Percentiles rank a stretch among this genome's conserved stretches.
phyloP scores from a whole-genome alignment of 2,113 vertebrate species.

The Thunnus maccoyii region DNA sequence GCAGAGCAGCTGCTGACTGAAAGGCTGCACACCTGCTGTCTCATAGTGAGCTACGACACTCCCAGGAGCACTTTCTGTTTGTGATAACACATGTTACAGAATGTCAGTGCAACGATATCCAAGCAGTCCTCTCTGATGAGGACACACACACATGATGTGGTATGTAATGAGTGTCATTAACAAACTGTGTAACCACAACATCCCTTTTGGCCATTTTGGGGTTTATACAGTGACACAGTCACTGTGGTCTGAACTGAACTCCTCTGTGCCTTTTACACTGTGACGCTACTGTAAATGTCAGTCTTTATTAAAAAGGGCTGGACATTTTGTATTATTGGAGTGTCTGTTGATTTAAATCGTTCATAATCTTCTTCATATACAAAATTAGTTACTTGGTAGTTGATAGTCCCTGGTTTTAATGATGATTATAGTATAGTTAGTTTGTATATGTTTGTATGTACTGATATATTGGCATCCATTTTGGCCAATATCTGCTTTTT shows the following conservation, averaged over 20 bases:
- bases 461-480: too few species aligned
- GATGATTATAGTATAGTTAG: too few species aligned
- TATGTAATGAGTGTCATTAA: background rate
- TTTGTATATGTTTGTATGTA: too few species aligned
- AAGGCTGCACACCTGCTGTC: constrained; percentile 56
- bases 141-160: background rate
- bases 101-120: constrained; percentile 6
- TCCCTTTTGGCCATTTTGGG: background rate
- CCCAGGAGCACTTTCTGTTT: constrained; percentile 25
- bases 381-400: too few species aligned
- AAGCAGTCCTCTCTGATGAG: background rate
- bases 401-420: too few species aligned
- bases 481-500: too few species aligned
- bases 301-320: too few species aligned
- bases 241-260: background rate
- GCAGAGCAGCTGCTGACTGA: constrained; percentile 53
- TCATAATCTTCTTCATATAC: background rate
- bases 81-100: constrained; percentile 18
- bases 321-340: background rate
- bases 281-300: too few species aligned
- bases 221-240: background rate
- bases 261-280: too few species aligned
- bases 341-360: background rate
- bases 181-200: background rate
- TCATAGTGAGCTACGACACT: constrained; percentile 15